Evolutionary conservation across 2,797 vertebrate genomes (phyloP), one percentile per base, ranked within the genome.

Genomic region (Urosaurus nigricauda): DNA sequence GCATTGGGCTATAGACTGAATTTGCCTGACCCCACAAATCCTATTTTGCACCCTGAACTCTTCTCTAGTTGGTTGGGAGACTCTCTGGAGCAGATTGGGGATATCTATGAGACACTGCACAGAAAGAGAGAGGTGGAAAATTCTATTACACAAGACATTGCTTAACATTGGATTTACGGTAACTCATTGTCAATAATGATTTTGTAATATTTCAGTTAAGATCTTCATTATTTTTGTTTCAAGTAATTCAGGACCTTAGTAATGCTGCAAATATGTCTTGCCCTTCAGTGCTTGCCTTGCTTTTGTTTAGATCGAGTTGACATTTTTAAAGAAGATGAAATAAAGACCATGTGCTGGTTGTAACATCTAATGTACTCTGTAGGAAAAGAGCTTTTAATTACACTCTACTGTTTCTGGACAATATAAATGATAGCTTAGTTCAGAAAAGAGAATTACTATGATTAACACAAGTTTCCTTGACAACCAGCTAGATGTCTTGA

Each of bases 331-430:
- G 87, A 93, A 90, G 71, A 17, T 84, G 87, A 53, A 91, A 93
- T 90, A 83, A 32, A 85, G 89, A 92, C 87, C 92, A 91, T 3
- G 14, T 88, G 21, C 90, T 93, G 9, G 16, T 94, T 90, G 91
- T 77, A 78, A 92, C 93, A 90, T 92, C 56, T 74, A 86, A 51
- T 74, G 29, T 90, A 17, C 92, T 93, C 90, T 79, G 0, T 90
- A 91, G 90, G 87, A 88, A 95, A 94, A 92, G 58, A 70, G 56
- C 32, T 94, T 91, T 95, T 93, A 92, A 95, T 94, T 93, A 89
- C n/a, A 71, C 84, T 89, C 78, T 84, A 79, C 51, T 87, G 35
- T 65, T 95, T 92, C 93, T 95, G 94, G 93, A 91, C 82, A 47
- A 84, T 51, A 78, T 63, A 92, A 92, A 78, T 90, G 92, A 84